phyloP scores from a whole-genome alignment of 2,797 vertebrate species.

The Notoglanidium macrostoma region DNA sequence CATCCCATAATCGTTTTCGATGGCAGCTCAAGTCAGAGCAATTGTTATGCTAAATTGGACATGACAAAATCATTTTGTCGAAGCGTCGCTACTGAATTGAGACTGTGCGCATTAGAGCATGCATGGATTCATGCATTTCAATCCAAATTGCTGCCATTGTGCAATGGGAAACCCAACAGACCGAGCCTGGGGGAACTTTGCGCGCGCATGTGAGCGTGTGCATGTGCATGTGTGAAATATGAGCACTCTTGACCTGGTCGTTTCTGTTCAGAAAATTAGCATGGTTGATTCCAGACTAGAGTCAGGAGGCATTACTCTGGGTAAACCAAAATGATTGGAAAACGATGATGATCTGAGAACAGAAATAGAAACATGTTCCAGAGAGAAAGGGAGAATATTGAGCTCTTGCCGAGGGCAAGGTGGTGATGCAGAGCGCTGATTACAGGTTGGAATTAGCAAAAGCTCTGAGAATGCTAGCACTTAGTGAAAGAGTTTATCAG shows the following conservation, averaged over 20 bases:
- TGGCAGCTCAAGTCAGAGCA: slow-evolving; percentile 45
- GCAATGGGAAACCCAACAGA: slow-evolving; percentile 50
- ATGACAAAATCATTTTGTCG: slow-evolving; percentile 50
- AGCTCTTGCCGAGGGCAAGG: background rate
- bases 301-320: background rate
- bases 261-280: slow-evolving; percentile 27
- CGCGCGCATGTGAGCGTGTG: slow-evolving; percentile 17
- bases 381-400: slow-evolving; percentile 3
- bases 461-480: background rate
- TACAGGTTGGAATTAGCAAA: background rate
- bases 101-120: slow-evolving; percentile 47
- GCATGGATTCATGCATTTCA: slow-evolving; percentile 60
- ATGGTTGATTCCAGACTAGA: slow-evolving; percentile 29
- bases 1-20: slow-evolving; percentile 23
- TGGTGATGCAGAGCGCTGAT: slow-evolving; percentile 6
- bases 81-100: slow-evolving; percentile 49
- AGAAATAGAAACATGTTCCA: slow-evolving; percentile 31
- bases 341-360: slow-evolving; percentile 20
- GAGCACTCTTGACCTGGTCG: slow-evolving; percentile 30
- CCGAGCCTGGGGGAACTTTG: slow-evolving; percentile 20
- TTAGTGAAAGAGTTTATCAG: background rate
- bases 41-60: slow-evolving; percentile 55
- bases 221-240: background rate
- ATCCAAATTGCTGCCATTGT: slow-evolving; percentile 59
- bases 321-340: slow-evolving; percentile 13